Evolutionary conservation across 2,797 vertebrate species (phyloP).

Genomic region (Tragelaphus eurycerus): DNA sequence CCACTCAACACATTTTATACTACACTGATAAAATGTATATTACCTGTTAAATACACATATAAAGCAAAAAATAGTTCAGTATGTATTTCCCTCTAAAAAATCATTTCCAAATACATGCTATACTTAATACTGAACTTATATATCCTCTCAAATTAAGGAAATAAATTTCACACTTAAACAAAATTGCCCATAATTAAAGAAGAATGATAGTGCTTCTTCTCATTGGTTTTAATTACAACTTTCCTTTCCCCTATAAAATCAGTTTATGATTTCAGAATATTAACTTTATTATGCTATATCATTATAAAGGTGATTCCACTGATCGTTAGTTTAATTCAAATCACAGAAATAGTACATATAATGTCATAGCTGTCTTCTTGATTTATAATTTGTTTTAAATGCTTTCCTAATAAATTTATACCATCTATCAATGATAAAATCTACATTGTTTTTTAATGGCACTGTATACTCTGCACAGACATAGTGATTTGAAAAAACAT

Average conservation of each 20-base stretch:
- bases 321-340: not conserved
- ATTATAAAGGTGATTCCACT: not conserved
- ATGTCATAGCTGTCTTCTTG: not conserved
- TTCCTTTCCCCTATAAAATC: not conserved
- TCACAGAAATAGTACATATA: not conserved
- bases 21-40: not conserved
- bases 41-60: not conserved
- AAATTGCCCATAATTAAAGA: not conserved
- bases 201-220: not conserved
- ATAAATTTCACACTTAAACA: not conserved
- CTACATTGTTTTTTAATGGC: not conserved
- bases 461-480: not conserved
- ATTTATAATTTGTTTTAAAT: not conserved
- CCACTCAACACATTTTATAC: not conserved
- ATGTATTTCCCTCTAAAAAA: not conserved
- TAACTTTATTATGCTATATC: not conserved
- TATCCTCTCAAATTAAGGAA: not conserved
- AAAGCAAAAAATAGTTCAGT: not conserved
- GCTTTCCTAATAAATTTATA: not conserved
- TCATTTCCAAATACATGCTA: not conserved
- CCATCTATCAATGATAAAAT: not conserved
- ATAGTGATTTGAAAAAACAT: not conserved
- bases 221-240: constrained; percentile 23
- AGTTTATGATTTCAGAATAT: not conserved
- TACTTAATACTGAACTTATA: not conserved